Conservation (phyloP, 2,888 invertebrate genomes). For the Hirtodrosophila duncani region DNA sequence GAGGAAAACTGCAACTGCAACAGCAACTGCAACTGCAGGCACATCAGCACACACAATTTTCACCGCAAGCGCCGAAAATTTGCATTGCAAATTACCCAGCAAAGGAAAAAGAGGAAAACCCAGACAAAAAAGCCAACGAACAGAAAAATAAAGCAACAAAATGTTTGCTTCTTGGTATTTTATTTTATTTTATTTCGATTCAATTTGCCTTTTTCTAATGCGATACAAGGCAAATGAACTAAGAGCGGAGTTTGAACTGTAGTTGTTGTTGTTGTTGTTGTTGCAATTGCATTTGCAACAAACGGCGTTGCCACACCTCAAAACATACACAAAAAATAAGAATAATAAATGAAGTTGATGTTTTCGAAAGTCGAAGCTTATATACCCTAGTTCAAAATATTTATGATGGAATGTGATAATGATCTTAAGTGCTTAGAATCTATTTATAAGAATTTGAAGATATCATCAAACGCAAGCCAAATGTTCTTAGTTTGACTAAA, state of each 20-base stretch:
- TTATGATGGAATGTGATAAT: too few species aligned
- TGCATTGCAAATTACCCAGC: conserved; percentile 69
- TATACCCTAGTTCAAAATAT: too few species aligned
- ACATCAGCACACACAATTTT: conserved; percentile 53
- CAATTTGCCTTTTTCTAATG: conserved; percentile 71
- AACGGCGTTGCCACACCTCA: conserved; percentile 71
- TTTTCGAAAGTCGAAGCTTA: too few species aligned
- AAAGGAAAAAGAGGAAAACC: conserved; percentile 19
- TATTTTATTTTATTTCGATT: conserved; percentile 55
- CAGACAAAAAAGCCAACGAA: conserved; percentile 34
- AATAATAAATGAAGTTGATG: too few species aligned
- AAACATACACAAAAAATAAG: too few species aligned
- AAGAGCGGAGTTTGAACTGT: conserved; percentile 71
- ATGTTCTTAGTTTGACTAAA: too few species aligned
- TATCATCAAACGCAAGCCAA: too few species aligned
- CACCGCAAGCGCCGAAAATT: conserved; percentile 62
- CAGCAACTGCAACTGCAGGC: conserved; percentile 13
- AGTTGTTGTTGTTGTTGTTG: conserved; percentile 29
- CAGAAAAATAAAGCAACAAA: conserved; percentile 28
- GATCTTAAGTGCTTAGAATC: too few species aligned
- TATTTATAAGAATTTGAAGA: too few species aligned
- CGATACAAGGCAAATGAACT: conserved; percentile 69
- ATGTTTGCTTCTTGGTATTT: conserved; percentile 66
- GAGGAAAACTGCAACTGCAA: conserved; percentile 34
- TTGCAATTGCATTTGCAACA: conserved; percentile 36